Evolutionary conservation across 2,888 invertebrate genomes (phyloP), one percentile per base, ranked within the genome.

Genomic region (Meta bourneti): DNA sequence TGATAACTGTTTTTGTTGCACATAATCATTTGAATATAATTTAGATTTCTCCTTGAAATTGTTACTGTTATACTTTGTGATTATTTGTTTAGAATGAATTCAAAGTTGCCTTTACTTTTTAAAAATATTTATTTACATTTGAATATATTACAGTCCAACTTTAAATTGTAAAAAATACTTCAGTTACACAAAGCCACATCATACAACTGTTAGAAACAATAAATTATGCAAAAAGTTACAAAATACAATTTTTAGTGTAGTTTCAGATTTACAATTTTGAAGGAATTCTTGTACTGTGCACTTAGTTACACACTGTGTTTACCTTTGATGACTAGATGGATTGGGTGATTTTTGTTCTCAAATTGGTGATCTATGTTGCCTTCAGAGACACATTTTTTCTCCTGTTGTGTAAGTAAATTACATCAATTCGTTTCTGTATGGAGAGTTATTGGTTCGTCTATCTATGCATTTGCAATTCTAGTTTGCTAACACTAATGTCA

Each of bases 61-160:
- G 1, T 69, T 69, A 69, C 16, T 69, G 1, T 34, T 34, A 34
- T 34, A 34, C 34, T 34, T 34, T 34, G 1, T 34, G 4, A 1
- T 34, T 34, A 34, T 34, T 34, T 34, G 1, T 34, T 34, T 34
- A 34, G 1, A 34, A 34, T 34, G 34, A 16, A 71, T 20, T 71
- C 71, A 7, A 71, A 71, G 34, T 34, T 34, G 34, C 20, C 48
- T 78, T 13, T 16, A 69, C 7, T 19, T 70, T 71, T 82, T 69
- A 16, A 82, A 70, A 69, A 82, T 19, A 69, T 79, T 52, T 82
- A 82, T 82, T 82, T 82, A 82, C 82, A 82, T 19, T 71, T 82
- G 71, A 82, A 82, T 82, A 82, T 71, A 82, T 69, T 69, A 71
- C 49, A 69, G 48, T 80, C 34, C 69, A 61, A 71, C 34, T n/a